Evolutionary conservation across 2,113 vertebrate genomes (phyloP).

Genomic region (Choloepus hoffmanni): DNA sequence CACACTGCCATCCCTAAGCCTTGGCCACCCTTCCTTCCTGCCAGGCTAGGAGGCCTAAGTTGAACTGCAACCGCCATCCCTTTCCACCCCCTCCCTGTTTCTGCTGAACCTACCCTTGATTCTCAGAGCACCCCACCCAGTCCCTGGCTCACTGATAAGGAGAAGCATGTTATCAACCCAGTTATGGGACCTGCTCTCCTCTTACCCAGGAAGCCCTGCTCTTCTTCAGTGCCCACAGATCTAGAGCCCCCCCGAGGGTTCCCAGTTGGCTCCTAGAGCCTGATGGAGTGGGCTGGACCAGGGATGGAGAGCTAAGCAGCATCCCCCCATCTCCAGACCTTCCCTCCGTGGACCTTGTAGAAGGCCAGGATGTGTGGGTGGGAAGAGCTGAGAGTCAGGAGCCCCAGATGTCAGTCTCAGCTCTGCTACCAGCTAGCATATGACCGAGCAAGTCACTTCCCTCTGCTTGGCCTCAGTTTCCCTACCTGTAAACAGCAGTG

Average conservation of each 20-base stretch:
- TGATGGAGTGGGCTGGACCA: neutral
- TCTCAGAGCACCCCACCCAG: conserved; percentile 24
- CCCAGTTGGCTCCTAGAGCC: neutral
- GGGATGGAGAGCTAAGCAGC: neutral
- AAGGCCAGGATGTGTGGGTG: neutral
- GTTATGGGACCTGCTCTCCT: neutral
- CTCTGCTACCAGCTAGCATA: neutral
- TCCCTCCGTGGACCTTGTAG: neutral
- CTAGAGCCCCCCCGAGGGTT: neutral
- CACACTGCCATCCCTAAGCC: neutral
- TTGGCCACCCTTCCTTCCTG: neutral
- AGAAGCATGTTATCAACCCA: conserved; percentile 1
- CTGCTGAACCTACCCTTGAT: neutral
- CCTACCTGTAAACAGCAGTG: neutral
- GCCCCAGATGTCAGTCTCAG: neutral
- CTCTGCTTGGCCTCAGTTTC: neutral
- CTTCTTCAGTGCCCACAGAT: neutral
- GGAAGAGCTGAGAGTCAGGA: neutral
- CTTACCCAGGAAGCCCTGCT: neutral
- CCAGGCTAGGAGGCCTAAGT: neutral
- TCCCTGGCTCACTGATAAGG: conserved; percentile 4
- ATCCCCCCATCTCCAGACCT: neutral
- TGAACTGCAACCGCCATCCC: neutral
- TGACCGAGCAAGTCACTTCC: neutral
- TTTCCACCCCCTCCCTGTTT: neutral